A percentile compares a stretch with the other conserved stretches of the same genome.
These are phyloP conservation scores for Bos taurus DNA, from an alignment of 2,113 vertebrate genomes.

Conservation along the genomic window ARS-UCD2.0 NC_037329.1:77251501-77252000, in stretches of 20 bases:
- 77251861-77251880: background rate
- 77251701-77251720: background rate
- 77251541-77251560: background rate
- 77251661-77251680: background rate
- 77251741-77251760: background rate
- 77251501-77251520: background rate
- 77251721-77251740: background rate
- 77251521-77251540: rapidly evolving
- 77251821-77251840: background rate
- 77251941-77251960: background rate
- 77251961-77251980: background rate
- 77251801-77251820: background rate
- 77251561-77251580: background rate
- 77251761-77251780: background rate
- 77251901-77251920: background rate
- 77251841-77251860: background rate
- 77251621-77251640: background rate
- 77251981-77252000: background rate
- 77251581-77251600: background rate
- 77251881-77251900: background rate
- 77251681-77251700: background rate
- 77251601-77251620: background rate
- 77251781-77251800: background rate
- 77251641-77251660: background rate
- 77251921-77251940: background rate